Base-by-base conservation (phyloP, 1,140 invertebrate genomes). In the Papilio aristodemus region DNA sequence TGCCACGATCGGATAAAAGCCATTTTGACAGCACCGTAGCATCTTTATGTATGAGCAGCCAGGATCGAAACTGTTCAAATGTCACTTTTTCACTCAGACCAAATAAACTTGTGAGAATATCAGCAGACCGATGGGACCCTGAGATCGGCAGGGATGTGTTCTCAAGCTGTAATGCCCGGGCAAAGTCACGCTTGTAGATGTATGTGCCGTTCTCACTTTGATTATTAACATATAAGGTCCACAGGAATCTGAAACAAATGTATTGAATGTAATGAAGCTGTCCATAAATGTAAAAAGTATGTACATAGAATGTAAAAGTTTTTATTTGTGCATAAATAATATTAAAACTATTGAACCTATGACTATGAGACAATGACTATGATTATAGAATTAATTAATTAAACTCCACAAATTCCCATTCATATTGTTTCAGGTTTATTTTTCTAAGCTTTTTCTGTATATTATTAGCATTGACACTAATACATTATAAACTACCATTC, bases 201-300 rank as follows among this genome's bases (percentile, higher is more conserved):
- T 95, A 94, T n/a, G 93, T 94, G 57, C 95, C 95, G 73, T 93
- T 93, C 77, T 97, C 96, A 63, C 95, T 96, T 70, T 95, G 94
- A 88, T 97, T 97, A 58, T 96, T 96, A 58, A 95, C 94, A 89
- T 97, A 97, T n/a, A 97, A 90, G 39, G 95, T 95, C 94, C 96
- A 97, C 36, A 97, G 92, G 89, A 97, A 97, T 94, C 94, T 92
- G 88, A 87, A 84, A 86, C 76, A 71, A 79, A 57, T 7, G 32
- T 36, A 5, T 59, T 41, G 38, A 41, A 32, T 19, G 2, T 67
- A n/a, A 60, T 19, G 13, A 58, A 6, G 4, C 13, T 4, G 6
- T 11, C 39, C 3, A 41, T n/a, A n/a, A n/a, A n/a, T n/a, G n/a
- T n/a, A n/a, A n/a, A n/a, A n/a, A n/a, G n/a, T n/a, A n/a, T n/a